These are phyloP conservation scores for Tetrapedia diversipes DNA, from an alignment of 2,888 invertebrate genomes.

Conservation along the genomic window DNA sequence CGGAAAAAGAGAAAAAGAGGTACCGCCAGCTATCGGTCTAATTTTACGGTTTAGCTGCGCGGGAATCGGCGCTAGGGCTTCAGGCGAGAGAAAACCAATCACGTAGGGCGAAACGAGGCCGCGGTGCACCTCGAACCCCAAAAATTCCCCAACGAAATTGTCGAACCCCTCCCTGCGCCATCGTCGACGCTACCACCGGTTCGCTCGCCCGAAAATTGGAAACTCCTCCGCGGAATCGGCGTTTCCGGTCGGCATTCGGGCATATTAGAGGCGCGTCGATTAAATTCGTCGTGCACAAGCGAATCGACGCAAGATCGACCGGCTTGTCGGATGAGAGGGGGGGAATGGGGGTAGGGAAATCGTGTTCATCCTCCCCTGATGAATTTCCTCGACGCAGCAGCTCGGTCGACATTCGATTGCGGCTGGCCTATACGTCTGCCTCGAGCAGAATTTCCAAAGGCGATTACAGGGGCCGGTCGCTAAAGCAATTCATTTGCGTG, in stretches of 20 bases:
- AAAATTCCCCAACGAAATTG: slow-evolving; percentile 33
- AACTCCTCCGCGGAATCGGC: slow-evolving; percentile 35
- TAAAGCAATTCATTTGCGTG: slow-evolving; percentile 71
- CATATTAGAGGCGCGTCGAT: slow-evolving; percentile 42
- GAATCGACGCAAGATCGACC: slow-evolving; percentile 20
- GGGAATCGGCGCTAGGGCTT: slow-evolving; percentile 23
- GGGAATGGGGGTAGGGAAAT: no score
- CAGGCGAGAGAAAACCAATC: slow-evolving; percentile 36
- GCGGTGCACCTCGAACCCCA: slow-evolving; percentile 5
- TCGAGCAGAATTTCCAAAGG: slow-evolving; percentile 65
- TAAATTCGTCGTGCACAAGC: slow-evolving; percentile 43
- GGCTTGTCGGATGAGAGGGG: no score
- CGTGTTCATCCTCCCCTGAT: background rate
- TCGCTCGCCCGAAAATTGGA: slow-evolving; percentile 34
- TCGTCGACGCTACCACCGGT: background rate
- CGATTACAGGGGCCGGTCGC: slow-evolving; percentile 62
- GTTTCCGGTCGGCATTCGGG: slow-evolving; percentile 10
- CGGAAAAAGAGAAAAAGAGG: background rate
- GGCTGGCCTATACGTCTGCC: slow-evolving; percentile 60
- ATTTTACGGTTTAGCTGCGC: slow-evolving; percentile 46
- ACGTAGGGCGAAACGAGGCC: slow-evolving; percentile 24
- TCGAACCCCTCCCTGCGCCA: slow-evolving; percentile 4
- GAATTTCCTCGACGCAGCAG: slow-evolving; percentile 58
- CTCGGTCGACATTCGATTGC: slow-evolving; percentile 64
- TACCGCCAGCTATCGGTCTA: slow-evolving; percentile 27